A percentile compares a stretch with the other conserved stretches of the same genome.
Conservation (phyloP, 2,113 vertebrate species). For the Dipodomys stephensi region DNA sequence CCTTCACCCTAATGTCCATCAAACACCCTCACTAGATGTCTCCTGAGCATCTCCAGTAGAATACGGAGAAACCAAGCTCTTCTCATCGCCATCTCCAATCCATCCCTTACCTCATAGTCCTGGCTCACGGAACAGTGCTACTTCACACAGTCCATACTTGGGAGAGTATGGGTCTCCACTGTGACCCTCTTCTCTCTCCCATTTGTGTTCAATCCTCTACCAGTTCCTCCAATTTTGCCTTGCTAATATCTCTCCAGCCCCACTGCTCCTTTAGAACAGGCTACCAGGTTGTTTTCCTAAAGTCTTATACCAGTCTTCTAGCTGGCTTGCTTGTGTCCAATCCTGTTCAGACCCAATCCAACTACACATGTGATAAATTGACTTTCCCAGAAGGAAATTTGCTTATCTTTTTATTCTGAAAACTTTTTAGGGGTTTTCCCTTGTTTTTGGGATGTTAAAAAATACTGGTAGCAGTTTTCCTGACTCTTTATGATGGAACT, state of each 20-base stretch:
- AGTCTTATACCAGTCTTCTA: neutral
- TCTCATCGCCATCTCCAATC: neutral
- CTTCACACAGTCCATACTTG: neutral
- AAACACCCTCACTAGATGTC: neutral
- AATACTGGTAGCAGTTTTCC: neutral
- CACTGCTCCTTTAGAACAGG: neutral
- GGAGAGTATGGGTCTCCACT: neutral
- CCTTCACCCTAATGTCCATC: neutral
- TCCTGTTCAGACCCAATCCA: neutral
- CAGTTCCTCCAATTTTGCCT: neutral
- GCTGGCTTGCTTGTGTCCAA: neutral
- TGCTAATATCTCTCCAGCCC: neutral
- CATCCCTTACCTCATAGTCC: rapidly evolving
- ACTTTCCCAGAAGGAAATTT: neutral
- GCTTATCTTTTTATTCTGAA: neutral
- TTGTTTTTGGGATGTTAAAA: constrained; percentile 16
- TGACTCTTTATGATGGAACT: neutral
- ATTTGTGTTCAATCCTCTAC: neutral
- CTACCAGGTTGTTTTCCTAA: neutral
- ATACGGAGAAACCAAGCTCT: neutral
- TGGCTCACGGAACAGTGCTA: neutral
- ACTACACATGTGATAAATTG: neutral
- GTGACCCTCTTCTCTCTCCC: neutral
- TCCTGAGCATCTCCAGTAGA: neutral
- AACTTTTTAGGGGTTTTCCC: neutral